Conservation (phyloP, 53 echinoderm and acorn worm genomes). For the Temnopleurus reevesii region DNA sequence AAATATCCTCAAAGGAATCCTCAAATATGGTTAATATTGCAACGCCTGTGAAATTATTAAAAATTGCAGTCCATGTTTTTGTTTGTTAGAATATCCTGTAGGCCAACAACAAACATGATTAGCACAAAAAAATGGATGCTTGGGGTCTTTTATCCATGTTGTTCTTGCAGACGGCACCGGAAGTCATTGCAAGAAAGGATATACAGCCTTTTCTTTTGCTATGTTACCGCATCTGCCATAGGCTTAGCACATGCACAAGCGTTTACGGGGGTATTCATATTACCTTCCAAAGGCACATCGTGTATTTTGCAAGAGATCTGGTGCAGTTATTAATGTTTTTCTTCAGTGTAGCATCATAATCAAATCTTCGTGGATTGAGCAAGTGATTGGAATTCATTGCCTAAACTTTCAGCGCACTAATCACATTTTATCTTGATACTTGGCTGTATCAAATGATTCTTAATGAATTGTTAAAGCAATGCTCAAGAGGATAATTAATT, state of each 20-base stretch:
- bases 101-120: no score
- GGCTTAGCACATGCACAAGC: slow-evolving; percentile 36
- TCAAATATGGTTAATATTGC: no score
- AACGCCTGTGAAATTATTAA: no score
- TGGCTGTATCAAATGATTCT: background rate
- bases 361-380: slow-evolving; percentile 7
- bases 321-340: slow-evolving; percentile 30
- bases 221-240: background rate
- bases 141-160: background rate
- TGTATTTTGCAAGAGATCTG: background rate
- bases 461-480: background rate
- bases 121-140: background rate
- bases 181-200: background rate
- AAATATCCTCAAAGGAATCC: no score
- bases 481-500: background rate
- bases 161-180: background rate
- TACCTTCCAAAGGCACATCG: background rate
- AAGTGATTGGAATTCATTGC: background rate
- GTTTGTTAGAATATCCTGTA: no score
- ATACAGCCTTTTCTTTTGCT: background rate
- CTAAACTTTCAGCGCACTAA: background rate
- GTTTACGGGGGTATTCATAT: slow-evolving; percentile 10
- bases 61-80: no score
- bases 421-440: background rate
- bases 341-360: background rate